Conservation (phyloP, 1,140 invertebrate genomes). For the Euborellia annulipes region DNA sequence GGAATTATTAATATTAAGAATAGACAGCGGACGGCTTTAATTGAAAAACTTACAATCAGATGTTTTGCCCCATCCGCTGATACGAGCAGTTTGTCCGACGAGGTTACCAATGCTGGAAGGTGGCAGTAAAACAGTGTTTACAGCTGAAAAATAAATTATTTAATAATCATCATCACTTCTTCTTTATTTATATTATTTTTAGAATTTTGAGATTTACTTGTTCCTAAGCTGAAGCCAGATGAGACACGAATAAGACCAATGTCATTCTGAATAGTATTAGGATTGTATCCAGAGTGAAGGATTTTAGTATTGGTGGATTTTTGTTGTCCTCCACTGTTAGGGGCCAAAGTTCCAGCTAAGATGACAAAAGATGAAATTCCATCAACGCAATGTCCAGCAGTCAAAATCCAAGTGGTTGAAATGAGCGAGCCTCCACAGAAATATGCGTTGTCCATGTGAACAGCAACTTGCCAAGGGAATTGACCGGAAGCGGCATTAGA, state of each 20-base stretch:
- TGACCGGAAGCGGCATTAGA: conserved; percentile 1
- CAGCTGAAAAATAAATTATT: conserved; percentile 1
- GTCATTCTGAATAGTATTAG: conserved; percentile 14
- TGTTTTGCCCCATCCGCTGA: conserved; percentile 11
- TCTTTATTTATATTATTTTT: too few species aligned
- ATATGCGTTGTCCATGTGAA: conserved; percentile 4
- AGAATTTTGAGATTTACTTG: too few species aligned
- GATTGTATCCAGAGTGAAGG: conserved; percentile 13
- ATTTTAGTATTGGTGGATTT: conserved; percentile 9
- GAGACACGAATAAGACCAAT: conserved; percentile 14
- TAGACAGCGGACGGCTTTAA: too few species aligned
- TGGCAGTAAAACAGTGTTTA: conserved; percentile 1
- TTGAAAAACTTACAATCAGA: conserved; percentile 10
- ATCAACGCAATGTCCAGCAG: conserved; percentile 18
- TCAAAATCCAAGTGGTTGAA: conserved; percentile 15
- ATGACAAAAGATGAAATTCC: too few species aligned
- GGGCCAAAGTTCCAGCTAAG: too few species aligned
- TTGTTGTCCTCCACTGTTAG: too few species aligned
- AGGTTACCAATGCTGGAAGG: neutral
- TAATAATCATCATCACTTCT: neutral
- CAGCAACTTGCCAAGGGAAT: conserved; percentile 10
- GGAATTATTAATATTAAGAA: too few species aligned
- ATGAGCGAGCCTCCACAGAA: conserved; percentile 19
- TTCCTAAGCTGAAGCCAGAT: too few species aligned
- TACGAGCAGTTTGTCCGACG: neutral